Evolutionary conservation across 2,113 vertebrate genomes (phyloP).

Genomic region (Irena cyanogastra): DNA sequence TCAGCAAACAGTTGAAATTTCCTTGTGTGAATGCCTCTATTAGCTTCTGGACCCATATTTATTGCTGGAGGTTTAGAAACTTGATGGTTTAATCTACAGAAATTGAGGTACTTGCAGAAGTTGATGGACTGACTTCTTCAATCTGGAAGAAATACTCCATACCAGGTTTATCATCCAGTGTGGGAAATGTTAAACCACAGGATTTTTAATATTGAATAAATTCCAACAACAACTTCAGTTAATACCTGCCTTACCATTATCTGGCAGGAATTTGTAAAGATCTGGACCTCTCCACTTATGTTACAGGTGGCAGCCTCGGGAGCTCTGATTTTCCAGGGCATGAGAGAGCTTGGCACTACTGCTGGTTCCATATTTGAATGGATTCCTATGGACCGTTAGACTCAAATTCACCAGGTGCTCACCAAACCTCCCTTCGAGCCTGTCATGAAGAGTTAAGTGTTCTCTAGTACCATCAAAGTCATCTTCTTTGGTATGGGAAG

Average conservation of each 20-base stretch:
- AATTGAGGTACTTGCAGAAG: constrained; percentile 62
- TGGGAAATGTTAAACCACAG: constrained; percentile 29
- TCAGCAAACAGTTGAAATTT: neutral
- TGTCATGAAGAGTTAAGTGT: constrained; percentile 65
- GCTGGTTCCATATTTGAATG: constrained; percentile 66
- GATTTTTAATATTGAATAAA: constrained; percentile 38
- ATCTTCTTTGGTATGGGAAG: constrained; percentile 61
- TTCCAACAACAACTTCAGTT: constrained; percentile 16
- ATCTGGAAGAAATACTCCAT: constrained; percentile 49
- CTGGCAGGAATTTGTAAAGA: constrained; percentile 65
- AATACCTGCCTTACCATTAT: constrained; percentile 53
- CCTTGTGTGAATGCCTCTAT: constrained; percentile 1
- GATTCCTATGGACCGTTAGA: constrained; percentile 67
- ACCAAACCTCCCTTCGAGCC: constrained; percentile 65
- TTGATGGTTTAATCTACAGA: constrained; percentile 69
- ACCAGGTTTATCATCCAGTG: constrained; percentile 31
- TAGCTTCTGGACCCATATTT: constrained; percentile 46
- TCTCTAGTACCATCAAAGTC: constrained; percentile 62
- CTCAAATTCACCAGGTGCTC: constrained; percentile 63
- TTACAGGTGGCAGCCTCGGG: constrained; percentile 66
- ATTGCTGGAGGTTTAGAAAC: constrained; percentile 64
- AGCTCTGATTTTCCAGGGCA: constrained; percentile 68
- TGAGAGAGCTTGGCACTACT: constrained; percentile 66
- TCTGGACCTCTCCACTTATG: constrained; percentile 68
- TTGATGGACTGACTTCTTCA: constrained; percentile 63